Base-by-base conservation (phyloP, 1,140 invertebrate species). In the Patella vulgata region DNA sequence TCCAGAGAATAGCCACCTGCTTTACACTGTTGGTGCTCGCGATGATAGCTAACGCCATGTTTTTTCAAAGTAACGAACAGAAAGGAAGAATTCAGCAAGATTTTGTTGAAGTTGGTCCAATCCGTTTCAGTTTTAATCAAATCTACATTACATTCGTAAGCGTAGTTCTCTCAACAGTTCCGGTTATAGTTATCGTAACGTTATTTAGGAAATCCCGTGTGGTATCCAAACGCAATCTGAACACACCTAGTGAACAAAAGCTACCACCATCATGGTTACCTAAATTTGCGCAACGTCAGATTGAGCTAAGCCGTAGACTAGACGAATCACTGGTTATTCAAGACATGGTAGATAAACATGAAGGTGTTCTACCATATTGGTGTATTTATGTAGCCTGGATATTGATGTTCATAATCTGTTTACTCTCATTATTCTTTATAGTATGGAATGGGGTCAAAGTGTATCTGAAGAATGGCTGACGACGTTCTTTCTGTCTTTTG, bases 101-200 rank as follows among this genome's bases (percentile, higher is more conserved):
- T 42, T 50, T 46, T 28, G 43, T 73, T 17, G 59, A 65, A 14
- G 48, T 73, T 25, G 71, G 71, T 23, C 71, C 71, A 0, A 64
- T 73, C 25, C 55, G 55, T 8, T 66, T 73, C 47, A 68, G 68
- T 0, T 40, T 63, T 11, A 64, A 70, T 50, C 64, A 73, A 52
- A 54, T 73, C 17, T 42, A 60, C 27, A 74, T 78, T n/a, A 80
- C 79, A 42, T 55, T 82, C 25, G 54, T 73, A 0, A 73, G 68
- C 23, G 81, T 74, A 50, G 40, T 82, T 2, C 77, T 82, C 21
- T 84, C 87, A 14, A 86, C 87, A 61, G 85, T 85, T 6, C 79
- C 84, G 0, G 86, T 81, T 60, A 84, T 88, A 56, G 21, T 87
- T 28, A 82, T 87, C 60, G 80, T 87, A 0, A 80, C 75, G 5